These are phyloP conservation scores for Leptinotarsa lineolata DNA, from an alignment of 1,140 invertebrate genomes.

Conservation along the genomic window DNA sequence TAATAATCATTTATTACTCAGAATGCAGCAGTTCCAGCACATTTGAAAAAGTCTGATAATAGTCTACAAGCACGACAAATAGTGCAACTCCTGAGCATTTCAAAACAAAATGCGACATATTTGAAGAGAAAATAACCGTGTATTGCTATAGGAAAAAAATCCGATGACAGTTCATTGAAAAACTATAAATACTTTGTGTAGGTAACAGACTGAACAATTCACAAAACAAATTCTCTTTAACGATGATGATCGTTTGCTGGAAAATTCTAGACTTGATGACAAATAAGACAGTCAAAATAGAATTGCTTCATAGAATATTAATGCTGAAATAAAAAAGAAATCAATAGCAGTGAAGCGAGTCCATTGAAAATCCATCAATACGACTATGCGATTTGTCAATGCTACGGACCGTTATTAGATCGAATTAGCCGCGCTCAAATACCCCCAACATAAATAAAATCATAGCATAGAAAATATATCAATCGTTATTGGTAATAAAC, in stretches of 20 bases:
- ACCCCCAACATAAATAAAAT: slow-evolving; percentile 32
- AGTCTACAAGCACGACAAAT: no score
- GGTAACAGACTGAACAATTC: no score
- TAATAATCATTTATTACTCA: no score
- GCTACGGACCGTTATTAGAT: slow-evolving; percentile 22
- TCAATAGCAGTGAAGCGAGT: not conserved
- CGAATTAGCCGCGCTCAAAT: slow-evolving; percentile 25
- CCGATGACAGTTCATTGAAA: no score
- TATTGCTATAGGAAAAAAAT: no score
- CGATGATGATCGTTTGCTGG: not conserved
- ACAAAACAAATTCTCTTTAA: not conserved
- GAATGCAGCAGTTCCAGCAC: no score
- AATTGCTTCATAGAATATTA: not conserved
- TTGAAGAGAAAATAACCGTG: no score
- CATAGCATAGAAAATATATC: slow-evolving; percentile 36
- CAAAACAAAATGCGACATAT: no score
- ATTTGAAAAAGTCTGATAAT: no score
- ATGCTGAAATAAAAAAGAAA: not conserved
- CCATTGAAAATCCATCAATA: not conserved
- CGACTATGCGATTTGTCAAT: slow-evolving; percentile 23
- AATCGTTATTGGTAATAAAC: slow-evolving; percentile 42
- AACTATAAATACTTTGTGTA: no score
- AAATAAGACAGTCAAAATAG: not conserved
- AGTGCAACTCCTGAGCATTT: no score
- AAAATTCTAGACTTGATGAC: not conserved